A percentile compares a stretch with the other conserved stretches of the same genome.
Conservation (phyloP, 2,113 vertebrate genomes). For the Rostratula benghalensis region DNA sequence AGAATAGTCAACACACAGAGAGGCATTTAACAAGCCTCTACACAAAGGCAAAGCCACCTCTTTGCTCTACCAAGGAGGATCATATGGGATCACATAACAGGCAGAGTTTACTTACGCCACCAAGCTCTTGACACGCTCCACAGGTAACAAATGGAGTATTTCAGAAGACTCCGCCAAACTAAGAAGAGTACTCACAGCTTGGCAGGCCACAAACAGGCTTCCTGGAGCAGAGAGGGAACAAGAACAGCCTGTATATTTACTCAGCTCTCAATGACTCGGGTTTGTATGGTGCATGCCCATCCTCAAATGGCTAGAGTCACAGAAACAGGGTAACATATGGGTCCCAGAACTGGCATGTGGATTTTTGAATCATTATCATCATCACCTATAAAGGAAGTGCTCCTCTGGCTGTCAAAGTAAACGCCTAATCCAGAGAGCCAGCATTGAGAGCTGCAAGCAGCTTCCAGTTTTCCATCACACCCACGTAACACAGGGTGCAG, state of each 20-base stretch:
- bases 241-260: slow-evolving; percentile 36
- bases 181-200: slow-evolving; percentile 90
- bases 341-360: background rate
- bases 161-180: slow-evolving; percentile 86
- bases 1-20: background rate
- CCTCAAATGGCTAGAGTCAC: background rate
- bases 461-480: background rate
- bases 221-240: slow-evolving; percentile 72
- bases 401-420: background rate
- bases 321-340: background rate
- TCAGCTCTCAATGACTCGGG: background rate
- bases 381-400: background rate
- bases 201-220: slow-evolving; percentile 86
- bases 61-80: background rate
- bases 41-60: background rate
- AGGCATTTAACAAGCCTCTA: background rate
- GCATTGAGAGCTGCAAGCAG: background rate
- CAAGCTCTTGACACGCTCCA: slow-evolving; percentile 81
- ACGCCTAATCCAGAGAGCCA: background rate
- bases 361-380: background rate
- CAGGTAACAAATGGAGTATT: slow-evolving; percentile 81
- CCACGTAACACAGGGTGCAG: background rate
- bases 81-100: background rate
- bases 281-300: background rate
- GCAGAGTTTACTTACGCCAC: slow-evolving; percentile 77